Evolutionary conservation across 2,797 vertebrate genomes (phyloP).

Genomic region (Hoplostethus atlanticus): DNA sequence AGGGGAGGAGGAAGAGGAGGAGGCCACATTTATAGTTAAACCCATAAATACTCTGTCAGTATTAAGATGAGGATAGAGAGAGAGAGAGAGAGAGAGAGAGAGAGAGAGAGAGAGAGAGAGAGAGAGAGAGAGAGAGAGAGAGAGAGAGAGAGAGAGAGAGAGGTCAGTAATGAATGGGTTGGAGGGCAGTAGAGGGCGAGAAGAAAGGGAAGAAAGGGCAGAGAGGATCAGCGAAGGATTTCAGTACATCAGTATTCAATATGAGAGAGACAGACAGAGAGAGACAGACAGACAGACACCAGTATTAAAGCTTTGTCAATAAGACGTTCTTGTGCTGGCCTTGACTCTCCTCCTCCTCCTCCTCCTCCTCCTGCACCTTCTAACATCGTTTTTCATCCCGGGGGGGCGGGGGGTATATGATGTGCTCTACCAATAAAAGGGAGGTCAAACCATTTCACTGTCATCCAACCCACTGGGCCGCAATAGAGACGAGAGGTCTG

Average conservation of each 20-base stretch:
- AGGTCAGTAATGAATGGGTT: neutral
- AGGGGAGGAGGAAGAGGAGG: neutral
- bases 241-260: conserved; percentile 39
- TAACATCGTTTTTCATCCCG: conserved; percentile 18
- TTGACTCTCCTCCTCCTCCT: conserved; percentile 23
- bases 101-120: neutral
- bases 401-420: conserved; percentile 36
- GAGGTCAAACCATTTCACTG: conserved; percentile 18
- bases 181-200: neutral
- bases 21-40: conserved; percentile 36
- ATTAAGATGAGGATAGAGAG: conserved; percentile 1
- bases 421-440: neutral
- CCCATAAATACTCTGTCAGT: conserved; percentile 45
- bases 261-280: neutral
- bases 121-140: neutral
- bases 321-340: conserved; percentile 40
- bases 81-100: neutral
- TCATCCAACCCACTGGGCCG: neutral
- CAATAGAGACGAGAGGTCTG: too few species aligned
- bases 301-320: too few species aligned
- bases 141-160: neutral
- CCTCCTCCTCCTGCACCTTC: conserved; percentile 1
- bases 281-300: neutral
- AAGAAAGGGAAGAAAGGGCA: conserved; percentile 25
- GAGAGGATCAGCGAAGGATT: conserved; percentile 35